Base-by-base conservation (phyloP, 2,888 invertebrate species). In the Gibbula magus region DNA sequence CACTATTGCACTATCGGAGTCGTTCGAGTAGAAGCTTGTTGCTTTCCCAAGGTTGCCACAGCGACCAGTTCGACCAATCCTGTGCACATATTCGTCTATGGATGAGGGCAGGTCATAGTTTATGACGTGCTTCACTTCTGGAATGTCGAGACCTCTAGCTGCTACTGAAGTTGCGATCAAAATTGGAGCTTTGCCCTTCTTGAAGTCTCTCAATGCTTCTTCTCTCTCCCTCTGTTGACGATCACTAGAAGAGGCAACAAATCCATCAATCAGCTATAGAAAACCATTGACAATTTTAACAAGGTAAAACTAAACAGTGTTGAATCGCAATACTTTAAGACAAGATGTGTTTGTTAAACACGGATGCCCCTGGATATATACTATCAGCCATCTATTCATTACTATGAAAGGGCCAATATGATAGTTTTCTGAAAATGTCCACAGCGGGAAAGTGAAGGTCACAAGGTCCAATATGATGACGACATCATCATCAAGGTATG, bases 61-160 rank as follows among this genome's bases (percentile, higher is more conserved):
- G 91, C 99, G 96, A 79, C 99, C 99, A 29, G 99, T 99, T 95
- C 99, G 96, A 79, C 99, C 99, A 94, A 99, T 99, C 77, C 95
- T 94, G 94, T 99, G 99, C 82, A 99, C 99, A 93, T 99, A 99
- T 93, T 99, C 99, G 93, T 99, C 99, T 86, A 99, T 98, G 93
- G 99, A 98, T 29, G 96, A 96, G 73, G 99, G 99, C 92, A 99
- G 94, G 94, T 99, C 99, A 94, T 98, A 99, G 94, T 99, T 99
- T 89, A 99, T 98, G 88, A 99, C 99, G 94, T 99, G 99, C 92
- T 97, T 98, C 84, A 99, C 99, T 93, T 99, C 98, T 0, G 99
- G 99, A 70, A 91, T 91, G 79, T 91, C 96, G 0, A 99, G 93
- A 0, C 99, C 99, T 79, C 99, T 94, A 0, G 98, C 97, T 0